phyloP scores from a whole-genome alignment of 2,888 invertebrate species.

The Ectobius pallidus region DNA sequence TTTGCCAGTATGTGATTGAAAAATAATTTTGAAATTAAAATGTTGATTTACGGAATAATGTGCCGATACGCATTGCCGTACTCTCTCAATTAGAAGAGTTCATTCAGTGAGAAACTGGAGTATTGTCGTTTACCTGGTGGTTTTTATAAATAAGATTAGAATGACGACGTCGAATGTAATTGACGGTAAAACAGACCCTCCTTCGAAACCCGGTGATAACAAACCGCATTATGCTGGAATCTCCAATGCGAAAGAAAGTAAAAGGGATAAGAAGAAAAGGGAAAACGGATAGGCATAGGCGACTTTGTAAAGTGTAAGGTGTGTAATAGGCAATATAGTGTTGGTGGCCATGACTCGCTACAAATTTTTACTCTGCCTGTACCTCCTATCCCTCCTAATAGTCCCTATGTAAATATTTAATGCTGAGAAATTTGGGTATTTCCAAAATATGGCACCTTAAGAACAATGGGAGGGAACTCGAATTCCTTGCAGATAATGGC shows the following conservation, averaged over 20 bases:
- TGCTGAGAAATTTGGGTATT: no score
- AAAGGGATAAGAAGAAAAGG: no score
- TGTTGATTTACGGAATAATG: background rate
- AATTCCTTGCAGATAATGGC: no score
- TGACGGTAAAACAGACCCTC: background rate
- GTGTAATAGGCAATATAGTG: no score
- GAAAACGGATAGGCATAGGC: no score
- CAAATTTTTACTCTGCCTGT: no score
- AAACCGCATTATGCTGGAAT: background rate
- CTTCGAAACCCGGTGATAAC: background rate
- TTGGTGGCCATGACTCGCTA: no score
- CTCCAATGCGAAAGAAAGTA: background rate
- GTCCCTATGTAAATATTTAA: no score
- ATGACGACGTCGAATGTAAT: background rate
- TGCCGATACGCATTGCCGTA: background rate
- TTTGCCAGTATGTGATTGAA: background rate
- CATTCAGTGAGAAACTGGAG: background rate
- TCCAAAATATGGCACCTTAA: no score
- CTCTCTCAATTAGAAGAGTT: background rate
- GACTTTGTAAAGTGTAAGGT: no score
- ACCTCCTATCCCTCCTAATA: no score
- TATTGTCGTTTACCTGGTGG: background rate
- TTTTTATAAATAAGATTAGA: background rate
- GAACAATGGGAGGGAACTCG: no score
- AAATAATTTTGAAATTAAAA: background rate